Evolutionary conservation across 2,797 vertebrate genomes (phyloP).

Genomic region (Sebastes taczanowskii): DNA sequence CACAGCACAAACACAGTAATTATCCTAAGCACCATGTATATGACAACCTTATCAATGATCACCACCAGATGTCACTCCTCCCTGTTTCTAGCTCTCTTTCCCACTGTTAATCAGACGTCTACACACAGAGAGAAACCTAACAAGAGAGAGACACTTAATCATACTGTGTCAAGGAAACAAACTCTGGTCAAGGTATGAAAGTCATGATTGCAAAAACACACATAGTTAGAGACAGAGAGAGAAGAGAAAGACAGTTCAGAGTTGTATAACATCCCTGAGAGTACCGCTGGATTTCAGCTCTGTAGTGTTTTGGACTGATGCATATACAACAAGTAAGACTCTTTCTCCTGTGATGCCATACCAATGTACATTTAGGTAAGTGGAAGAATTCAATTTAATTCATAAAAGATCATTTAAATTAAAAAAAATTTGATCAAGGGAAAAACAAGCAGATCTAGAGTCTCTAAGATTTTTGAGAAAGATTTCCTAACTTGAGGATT

Average conservation of each 20-base stretch:
- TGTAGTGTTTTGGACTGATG: neutral
- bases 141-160: neutral
- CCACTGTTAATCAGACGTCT: neutral
- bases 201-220: neutral
- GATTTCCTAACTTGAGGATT: neutral
- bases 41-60: neutral
- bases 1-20: constrained; percentile 12
- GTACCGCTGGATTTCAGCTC: neutral
- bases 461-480: neutral
- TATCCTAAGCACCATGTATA: neutral
- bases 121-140: neutral
- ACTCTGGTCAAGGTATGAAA: neutral
- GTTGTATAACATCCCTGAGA: neutral
- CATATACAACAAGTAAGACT: neutral
- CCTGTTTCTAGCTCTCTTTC: neutral
- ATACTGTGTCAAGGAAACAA: neutral
- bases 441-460: neutral
- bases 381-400: neutral
- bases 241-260: neutral
- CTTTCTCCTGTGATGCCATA: constrained; percentile 37
- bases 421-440: neutral
- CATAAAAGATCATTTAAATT: neutral
- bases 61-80: constrained; percentile 55
- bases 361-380: neutral
- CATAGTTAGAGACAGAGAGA: neutral